These are phyloP conservation scores for Catocala sponsa DNA, from an alignment of 2,888 invertebrate species.

Conservation along the genomic window DNA sequence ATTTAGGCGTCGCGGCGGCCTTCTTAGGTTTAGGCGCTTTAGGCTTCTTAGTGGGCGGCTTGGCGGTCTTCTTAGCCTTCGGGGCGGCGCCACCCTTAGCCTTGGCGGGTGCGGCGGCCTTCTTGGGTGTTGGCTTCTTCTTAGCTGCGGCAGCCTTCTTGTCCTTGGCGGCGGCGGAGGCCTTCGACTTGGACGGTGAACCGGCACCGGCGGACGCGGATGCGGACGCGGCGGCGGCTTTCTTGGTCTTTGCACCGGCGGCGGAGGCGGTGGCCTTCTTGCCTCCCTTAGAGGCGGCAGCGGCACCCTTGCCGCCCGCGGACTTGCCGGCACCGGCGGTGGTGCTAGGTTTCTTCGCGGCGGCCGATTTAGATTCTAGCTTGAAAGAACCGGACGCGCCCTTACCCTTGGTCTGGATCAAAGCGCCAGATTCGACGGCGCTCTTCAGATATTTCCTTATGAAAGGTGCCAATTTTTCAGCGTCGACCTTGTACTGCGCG, in stretches of 20 bases:
- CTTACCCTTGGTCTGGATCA: conserved; percentile 70
- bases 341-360: too few relatives aligned
- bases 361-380: conserved; percentile 64
- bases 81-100: conserved; percentile 54
- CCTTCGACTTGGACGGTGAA: conserved; percentile 39
- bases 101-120: conserved; percentile 46
- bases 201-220: conserved; percentile 1
- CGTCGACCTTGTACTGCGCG: conserved; percentile 88
- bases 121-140: conserved; percentile 56
- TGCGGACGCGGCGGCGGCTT: conserved; percentile 44
- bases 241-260: conserved; percentile 41
- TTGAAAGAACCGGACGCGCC: conserved; percentile 84
- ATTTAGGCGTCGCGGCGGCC: conserved; percentile 50
- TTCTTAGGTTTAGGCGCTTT: conserved; percentile 73
- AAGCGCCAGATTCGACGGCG: conserved; percentile 84
- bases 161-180: conserved; percentile 44
- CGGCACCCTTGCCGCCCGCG: too few relatives aligned
- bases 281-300: too few relatives aligned
- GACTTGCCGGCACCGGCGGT: too few relatives aligned
- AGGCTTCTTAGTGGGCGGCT: conserved; percentile 70
- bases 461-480: conserved; percentile 86
- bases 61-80: conserved; percentile 56
- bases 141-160: conserved; percentile 59
- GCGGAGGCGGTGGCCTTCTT: conserved; percentile 16
- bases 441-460: conserved; percentile 85